Evolutionary conservation across 2,888 invertebrate genomes (phyloP), one percentile per base, ranked within the genome.

Genomic region (Lysandra coridon): DNA sequence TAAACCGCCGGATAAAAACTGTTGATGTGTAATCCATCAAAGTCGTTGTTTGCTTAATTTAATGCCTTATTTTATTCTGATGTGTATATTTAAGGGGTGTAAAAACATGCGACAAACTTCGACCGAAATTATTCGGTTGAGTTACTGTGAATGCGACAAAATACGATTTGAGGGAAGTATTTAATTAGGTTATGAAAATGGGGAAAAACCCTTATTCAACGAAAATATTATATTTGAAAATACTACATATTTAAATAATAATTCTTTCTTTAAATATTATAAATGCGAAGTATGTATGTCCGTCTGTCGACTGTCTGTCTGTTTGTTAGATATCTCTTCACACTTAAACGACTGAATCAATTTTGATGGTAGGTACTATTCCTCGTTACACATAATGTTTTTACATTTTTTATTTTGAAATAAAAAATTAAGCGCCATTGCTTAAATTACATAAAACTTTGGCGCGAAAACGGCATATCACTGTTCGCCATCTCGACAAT

Each of bases 31-130:
- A 17, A 76, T 76, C 76, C 76, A 76, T 76, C 76, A 76, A 76
- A 76, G 53, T 76, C 76, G 57, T 53, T 76, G 76, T 76, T 76
- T 76, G 30, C 76, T 76, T 76, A 53, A 53, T 76, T 57, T 57
- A 76, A 53, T 76, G 33, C 76, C 17, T 75, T 37, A 53, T 76
- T 76, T 76, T 53, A 75, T 75, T 23, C 23, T 75, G 69, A 69
- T 69, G 69, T 69, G 14, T 69, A 69, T 17, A 69, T 69, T 69
- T 69, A 37, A 69, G 69, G 69, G 69, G 69, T 69, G 69, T 69
- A 37, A 69, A 69, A 69, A 69, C 69, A 69, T 69, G 69, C 69
- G 69, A 69, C 5, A 33, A 37, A 69, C 69, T 69, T 69, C 69
- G 17, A 69, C 33, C 12, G 5, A 69, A 33, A 33, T 69, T 69